Evolutionary conservation across 2,888 invertebrate genomes (phyloP).

Genomic region (Spisula subtruncata): DNA sequence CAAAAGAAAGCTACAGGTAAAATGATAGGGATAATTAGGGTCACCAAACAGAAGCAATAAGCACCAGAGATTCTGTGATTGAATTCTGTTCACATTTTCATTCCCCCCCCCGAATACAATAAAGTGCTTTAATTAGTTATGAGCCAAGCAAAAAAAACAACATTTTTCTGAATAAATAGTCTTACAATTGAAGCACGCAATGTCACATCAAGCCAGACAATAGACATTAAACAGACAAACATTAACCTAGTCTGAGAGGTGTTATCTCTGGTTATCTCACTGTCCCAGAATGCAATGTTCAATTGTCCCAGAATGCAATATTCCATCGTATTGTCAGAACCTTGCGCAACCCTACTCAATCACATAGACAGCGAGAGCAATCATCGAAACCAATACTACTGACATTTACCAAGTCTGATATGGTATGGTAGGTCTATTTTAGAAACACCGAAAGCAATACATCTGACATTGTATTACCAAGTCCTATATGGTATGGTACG

Average conservation of each 20-base stretch:
- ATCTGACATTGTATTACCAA: constrained; percentile 18
- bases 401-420: background rate
- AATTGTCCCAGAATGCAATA: constrained; percentile 19
- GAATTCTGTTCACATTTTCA: background rate
- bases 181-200: background rate
- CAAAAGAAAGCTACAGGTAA: too few relatives aligned
- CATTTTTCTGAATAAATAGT: background rate
- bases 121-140: constrained; percentile 7
- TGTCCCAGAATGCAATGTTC: constrained; percentile 1
- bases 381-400: background rate
- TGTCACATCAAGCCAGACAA: background rate
- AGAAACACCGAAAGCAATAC: background rate
- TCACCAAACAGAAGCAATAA: too few relatives aligned
- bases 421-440: background rate
- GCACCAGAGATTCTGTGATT: background rate
- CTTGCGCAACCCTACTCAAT: background rate
- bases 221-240: background rate
- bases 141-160: constrained; percentile 12
- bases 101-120: background rate
- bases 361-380: constrained; percentile 8
- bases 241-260: background rate
- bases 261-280: background rate
- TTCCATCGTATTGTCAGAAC: too few relatives aligned
- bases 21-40: too few relatives aligned
- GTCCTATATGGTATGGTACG: background rate